Conservation (phyloP, 2,113 vertebrate species). For the Leucoraja erinaceus region DNA sequence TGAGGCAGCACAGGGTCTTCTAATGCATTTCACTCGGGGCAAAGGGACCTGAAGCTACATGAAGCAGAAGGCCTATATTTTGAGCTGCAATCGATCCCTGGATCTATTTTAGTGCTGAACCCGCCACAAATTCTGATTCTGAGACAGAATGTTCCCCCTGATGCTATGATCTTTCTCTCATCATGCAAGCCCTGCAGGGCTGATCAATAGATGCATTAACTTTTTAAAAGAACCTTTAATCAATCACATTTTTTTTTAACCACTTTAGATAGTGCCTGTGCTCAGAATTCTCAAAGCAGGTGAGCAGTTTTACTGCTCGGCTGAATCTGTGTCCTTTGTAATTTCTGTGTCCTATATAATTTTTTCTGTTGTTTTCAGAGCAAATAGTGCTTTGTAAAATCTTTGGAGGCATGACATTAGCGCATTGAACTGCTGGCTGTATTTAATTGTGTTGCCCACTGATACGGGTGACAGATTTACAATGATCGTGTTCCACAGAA, state of each 20-base stretch:
- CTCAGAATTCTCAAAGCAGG: neutral
- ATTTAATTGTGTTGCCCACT: neutral
- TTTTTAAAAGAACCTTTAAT: neutral
- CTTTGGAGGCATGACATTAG: neutral
- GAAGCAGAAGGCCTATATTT: neutral
- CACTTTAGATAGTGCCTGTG: neutral
- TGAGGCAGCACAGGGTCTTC: neutral
- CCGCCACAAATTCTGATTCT: neutral
- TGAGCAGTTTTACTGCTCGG: neutral
- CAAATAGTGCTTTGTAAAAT: neutral
- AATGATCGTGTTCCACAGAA: neutral
- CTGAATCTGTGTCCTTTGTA: neutral
- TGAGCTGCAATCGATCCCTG: neutral
- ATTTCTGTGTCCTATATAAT: neutral
- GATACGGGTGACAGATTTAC: neutral
- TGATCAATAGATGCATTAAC: neutral
- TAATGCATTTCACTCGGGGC: neutral
- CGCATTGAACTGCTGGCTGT: neutral
- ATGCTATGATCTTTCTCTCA: neutral
- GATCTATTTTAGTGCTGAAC: neutral
- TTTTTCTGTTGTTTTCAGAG: slow-evolving; percentile 6
- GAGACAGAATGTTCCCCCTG: neutral
- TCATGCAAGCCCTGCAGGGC: neutral
- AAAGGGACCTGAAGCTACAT: neutral
- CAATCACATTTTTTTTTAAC: neutral